phyloP scores from a whole-genome alignment of 2,888 invertebrate genomes.

The Synanthedon myopaeformis region DNA sequence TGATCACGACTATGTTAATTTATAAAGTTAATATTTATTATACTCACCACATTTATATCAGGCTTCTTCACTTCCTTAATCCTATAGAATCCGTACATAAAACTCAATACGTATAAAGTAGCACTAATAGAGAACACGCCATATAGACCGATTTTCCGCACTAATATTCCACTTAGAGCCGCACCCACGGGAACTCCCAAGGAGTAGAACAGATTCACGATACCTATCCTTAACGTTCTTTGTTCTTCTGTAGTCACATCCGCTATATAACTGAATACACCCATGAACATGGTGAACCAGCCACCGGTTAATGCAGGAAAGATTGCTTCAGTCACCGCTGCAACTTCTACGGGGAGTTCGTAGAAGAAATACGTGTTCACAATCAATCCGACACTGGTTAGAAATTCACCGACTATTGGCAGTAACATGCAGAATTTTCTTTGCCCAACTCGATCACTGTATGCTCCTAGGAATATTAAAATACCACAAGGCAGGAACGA shows the following conservation, averaged over 20 bases:
- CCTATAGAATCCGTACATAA: slow-evolving; percentile 79
- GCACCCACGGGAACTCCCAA: slow-evolving; percentile 91
- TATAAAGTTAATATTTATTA: background rate
- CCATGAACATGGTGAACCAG: slow-evolving; percentile 93
- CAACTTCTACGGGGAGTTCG: slow-evolving; percentile 83
- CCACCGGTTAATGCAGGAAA: slow-evolving; percentile 87
- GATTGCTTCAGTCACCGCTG: slow-evolving; percentile 82
- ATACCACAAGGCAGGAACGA: slow-evolving; percentile 83
- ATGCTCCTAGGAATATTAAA: slow-evolving; percentile 85
- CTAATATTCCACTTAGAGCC: slow-evolving; percentile 85
- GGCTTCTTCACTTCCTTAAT: slow-evolving; percentile 75
- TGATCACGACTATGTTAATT: background rate
- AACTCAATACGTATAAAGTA: slow-evolving; percentile 78
- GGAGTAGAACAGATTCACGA: slow-evolving; percentile 90
- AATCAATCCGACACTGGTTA: slow-evolving; percentile 82
- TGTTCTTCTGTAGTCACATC: slow-evolving; percentile 87
- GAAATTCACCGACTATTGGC: slow-evolving; percentile 83
- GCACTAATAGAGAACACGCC: slow-evolving; percentile 85
- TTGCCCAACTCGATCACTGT: slow-evolving; percentile 77
- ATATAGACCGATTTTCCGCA: slow-evolving; percentile 81
- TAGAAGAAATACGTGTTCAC: slow-evolving; percentile 84
- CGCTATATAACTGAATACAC: slow-evolving; percentile 89
- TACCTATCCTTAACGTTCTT: slow-evolving; percentile 86
- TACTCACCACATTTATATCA: slow-evolving; percentile 42
- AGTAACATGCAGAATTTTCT: slow-evolving; percentile 86